phyloP scores from a whole-genome alignment of 2,797 vertebrate species.

The Mastacembelus armatus region DNA sequence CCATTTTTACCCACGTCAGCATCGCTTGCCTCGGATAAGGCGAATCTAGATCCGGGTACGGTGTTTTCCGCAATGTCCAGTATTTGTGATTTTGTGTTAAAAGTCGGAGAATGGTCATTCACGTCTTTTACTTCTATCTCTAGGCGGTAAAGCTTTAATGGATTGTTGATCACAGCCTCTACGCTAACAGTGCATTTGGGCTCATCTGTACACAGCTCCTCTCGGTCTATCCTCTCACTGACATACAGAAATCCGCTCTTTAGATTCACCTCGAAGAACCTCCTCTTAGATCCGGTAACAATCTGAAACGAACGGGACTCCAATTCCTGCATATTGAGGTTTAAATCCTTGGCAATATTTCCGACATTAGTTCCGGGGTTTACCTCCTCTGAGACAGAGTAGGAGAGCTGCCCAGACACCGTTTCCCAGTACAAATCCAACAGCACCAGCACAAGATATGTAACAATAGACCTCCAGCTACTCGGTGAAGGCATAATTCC shows the following conservation, averaged over 20 bases:
- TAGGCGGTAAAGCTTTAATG: conserved; percentile 67
- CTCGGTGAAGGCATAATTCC: conserved; percentile 40
- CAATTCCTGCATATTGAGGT: conserved; percentile 66
- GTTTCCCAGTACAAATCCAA: conserved; percentile 35
- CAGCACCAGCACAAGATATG: conserved; percentile 30
- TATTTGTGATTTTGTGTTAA: conserved; percentile 43
- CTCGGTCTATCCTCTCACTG: conserved; percentile 78
- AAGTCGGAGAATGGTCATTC: conserved; percentile 71
- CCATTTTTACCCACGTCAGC: conserved; percentile 73
- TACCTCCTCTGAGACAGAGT: conserved; percentile 73
- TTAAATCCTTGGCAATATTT: conserved; percentile 78
- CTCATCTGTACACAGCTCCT: conserved; percentile 72
- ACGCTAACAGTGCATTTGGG: conserved; percentile 67
- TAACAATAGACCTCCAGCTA: conserved; percentile 4
- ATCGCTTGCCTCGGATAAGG: conserved; percentile 68
- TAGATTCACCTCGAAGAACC: conserved; percentile 78
- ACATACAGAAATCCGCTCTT: conserved; percentile 73
- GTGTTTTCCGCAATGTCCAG: conserved; percentile 62
- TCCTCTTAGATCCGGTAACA: conserved; percentile 58
- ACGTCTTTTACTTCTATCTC: conserved; percentile 69
- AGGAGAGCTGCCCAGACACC: conserved; percentile 71
- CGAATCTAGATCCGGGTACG: conserved; percentile 66
- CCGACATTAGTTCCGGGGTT: conserved; percentile 65
- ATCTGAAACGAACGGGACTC: conserved; percentile 64
- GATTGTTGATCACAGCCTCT: conserved; percentile 70